Percentiles rank a stretch among this genome's conserved stretches.
Conservation (phyloP, 2,113 vertebrate species). For the Gulo gulo region DNA sequence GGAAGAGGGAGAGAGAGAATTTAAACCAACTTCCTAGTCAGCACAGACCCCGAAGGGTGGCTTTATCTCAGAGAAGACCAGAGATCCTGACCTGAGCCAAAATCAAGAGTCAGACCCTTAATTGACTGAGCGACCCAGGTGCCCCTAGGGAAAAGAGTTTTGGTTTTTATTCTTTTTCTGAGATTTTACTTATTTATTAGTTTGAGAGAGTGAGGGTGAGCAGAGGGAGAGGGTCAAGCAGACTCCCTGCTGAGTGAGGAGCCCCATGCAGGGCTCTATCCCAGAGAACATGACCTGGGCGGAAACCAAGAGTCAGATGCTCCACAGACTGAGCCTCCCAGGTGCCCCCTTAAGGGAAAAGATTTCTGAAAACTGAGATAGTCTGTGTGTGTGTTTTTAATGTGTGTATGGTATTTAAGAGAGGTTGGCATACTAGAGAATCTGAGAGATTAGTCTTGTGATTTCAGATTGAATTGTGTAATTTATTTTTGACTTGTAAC, state of each 20-base stretch:
- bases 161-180: no score
- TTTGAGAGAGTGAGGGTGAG: no score
- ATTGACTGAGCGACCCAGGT: background rate
- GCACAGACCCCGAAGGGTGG: background rate
- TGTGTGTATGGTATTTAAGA: background rate
- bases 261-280: no score
- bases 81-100: background rate
- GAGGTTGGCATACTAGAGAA: background rate
- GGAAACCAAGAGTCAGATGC: background rate
- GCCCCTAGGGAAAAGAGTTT: background rate
- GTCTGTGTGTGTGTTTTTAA: background rate
- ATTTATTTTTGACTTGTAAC: conserved; percentile 25
- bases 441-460: background rate
- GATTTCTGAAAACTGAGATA: background rate
- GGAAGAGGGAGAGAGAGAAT: background rate
- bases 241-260: no score
- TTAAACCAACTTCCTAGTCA: background rate
- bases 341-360: background rate
- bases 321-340: background rate
- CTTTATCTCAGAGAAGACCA: background rate
- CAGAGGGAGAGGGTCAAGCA: no score
- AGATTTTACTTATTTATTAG: no score
- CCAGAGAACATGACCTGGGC: background rate
- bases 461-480: conserved; percentile 20
- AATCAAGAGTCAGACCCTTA: background rate